phyloP scores from a whole-genome alignment of 1,140 invertebrate genomes.

The Neuroterus valhalla region DNA sequence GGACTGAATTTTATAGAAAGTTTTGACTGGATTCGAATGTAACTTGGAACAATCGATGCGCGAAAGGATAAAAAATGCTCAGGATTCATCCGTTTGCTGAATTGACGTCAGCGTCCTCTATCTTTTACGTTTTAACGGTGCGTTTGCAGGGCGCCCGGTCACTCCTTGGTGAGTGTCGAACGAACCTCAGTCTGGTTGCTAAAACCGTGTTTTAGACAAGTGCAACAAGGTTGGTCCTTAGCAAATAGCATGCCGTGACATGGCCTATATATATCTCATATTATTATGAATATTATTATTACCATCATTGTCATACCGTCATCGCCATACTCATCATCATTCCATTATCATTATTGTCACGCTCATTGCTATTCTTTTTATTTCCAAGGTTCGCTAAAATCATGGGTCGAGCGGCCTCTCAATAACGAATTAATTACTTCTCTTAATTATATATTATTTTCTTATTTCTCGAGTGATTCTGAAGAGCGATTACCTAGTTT shows the following conservation, averaged over 20 bases:
- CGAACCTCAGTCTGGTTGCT: slow-evolving; percentile 74
- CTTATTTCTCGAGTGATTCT: background rate
- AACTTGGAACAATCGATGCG: slow-evolving; percentile 20
- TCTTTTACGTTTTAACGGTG: slow-evolving; percentile 73
- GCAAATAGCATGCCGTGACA: slow-evolving; percentile 75
- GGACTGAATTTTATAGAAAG: background rate
- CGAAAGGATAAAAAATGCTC: slow-evolving; percentile 51
- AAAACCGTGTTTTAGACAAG: slow-evolving; percentile 75
- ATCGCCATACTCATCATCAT: slow-evolving; percentile 41
- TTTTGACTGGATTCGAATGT: background rate
- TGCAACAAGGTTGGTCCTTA: slow-evolving; percentile 75
- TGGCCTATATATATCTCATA: slow-evolving; percentile 71
- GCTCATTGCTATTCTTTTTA: slow-evolving; percentile 35
- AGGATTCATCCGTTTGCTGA: slow-evolving; percentile 62
- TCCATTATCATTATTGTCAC: slow-evolving; percentile 50
- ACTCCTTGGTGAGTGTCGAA: slow-evolving; percentile 74
- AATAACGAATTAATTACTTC: background rate
- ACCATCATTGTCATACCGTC: slow-evolving; percentile 52
- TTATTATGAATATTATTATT: slow-evolving; percentile 63
- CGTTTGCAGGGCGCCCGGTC: slow-evolving; percentile 74
- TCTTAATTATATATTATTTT: background rate
- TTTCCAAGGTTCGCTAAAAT: slow-evolving; percentile 40
- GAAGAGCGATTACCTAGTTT: too few relatives aligned
- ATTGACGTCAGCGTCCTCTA: slow-evolving; percentile 62
- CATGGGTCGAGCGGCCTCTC: slow-evolving; percentile 52